Base-by-base conservation (phyloP, 1,140 invertebrate genomes). In the Drosophila pachea region DNA sequence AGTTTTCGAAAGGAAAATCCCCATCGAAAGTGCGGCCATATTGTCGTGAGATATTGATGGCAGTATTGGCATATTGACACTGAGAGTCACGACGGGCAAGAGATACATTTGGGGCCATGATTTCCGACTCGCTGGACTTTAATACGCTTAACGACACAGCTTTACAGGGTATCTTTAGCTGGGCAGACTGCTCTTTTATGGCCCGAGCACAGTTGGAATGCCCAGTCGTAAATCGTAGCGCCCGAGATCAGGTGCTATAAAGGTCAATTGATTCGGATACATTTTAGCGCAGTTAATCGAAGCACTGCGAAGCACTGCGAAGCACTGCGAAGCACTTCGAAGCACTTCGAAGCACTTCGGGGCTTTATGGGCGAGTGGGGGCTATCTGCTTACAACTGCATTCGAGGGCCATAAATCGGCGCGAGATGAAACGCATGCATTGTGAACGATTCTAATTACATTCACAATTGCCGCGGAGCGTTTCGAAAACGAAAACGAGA, bases 231-330 rank as follows among this genome's bases (percentile, higher is more conserved):
- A 43, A 43, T 12, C 14, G 40, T 5, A 43, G 40, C 12, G 12
- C 5, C 14, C 40, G 40, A 43, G 14, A 43, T 6, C 14, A 43
- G 40, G 14, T 43, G 40, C 40, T 12, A 43, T 43, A 43, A 43
- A 43, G 12, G 6, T 7, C n/a, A 43, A 43, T 43, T 14, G 40
- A 43, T 43, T 43, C 40, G 40, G n/a, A 43, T 43, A 43, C 40
- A 14, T 43, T 43, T 43, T 43, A 43, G 12, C 40, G 5, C 40
- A 43, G 12, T 43, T 43, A 43, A 43, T 43, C 40, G 40, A 22
- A 22, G 22, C 22, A 22, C 22, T 22, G 1, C 22, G 22, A 22
- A 3, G 22, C 22, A 22, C 22, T 22, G 1, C 22, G 22, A 22
- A 22, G 22, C 22, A 22, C 22, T 22, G 1, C 22, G 22, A 22